phyloP scores from a whole-genome alignment of 2,797 vertebrate species.

The Dromococcyx pavoninus region DNA sequence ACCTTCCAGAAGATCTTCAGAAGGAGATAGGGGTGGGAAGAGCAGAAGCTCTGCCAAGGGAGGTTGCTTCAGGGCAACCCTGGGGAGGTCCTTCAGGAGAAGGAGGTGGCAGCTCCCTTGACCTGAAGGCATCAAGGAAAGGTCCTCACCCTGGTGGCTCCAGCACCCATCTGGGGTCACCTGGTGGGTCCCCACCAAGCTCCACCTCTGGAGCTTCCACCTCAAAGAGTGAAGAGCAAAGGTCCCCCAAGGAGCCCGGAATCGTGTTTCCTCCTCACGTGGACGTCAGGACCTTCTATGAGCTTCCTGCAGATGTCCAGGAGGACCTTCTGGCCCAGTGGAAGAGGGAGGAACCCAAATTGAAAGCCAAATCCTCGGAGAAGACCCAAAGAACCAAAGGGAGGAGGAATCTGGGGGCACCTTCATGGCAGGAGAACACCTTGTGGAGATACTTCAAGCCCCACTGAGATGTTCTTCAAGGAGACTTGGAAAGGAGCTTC shows the following conservation, averaged over 20 bases:
- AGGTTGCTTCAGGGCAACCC: background rate
- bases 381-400: slow-evolving; percentile 57
- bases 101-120: background rate
- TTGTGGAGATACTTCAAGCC: slow-evolving; percentile 85
- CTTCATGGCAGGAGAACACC: slow-evolving; percentile 70
- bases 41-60: background rate
- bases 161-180: background rate
- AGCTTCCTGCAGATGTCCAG: slow-evolving; percentile 80
- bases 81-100: background rate
- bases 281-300: slow-evolving; percentile 84
- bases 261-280: slow-evolving; percentile 76
- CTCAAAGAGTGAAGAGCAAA: background rate
- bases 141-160: background rate
- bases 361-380: slow-evolving; percentile 39
- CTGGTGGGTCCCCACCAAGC: background rate
- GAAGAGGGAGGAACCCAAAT: slow-evolving; percentile 75
- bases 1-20: slow-evolving; percentile 86
- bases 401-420: slow-evolving; percentile 43
- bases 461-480: background rate
- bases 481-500: background rate
- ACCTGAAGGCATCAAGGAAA: background rate
- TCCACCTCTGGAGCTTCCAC: no score
- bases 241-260: background rate
- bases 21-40: slow-evolving; percentile 76
- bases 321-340: slow-evolving; percentile 84